Evolutionary conservation across 2,113 vertebrate species (phyloP), one percentile per base, ranked within the genome.

Genomic region (Empidonax alnorum): DNA sequence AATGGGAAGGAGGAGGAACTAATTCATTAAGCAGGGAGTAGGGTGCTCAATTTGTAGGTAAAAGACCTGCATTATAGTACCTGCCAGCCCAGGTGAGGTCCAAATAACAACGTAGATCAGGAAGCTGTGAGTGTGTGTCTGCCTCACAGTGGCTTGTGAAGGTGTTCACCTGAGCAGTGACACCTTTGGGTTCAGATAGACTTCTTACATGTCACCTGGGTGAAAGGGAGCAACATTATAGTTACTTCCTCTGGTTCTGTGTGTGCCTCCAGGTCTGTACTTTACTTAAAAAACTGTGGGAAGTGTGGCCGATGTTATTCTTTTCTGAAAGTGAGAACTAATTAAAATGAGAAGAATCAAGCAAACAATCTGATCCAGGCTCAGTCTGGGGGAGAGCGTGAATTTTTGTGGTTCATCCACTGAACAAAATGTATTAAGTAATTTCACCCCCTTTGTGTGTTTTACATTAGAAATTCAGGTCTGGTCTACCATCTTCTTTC

Each of bases 401-500:
- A 82, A 46, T 65, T 87, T 90, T 85, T 46, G 24, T 66, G 58
- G 49, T 91, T 82, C 69, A 69, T 87, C 52, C 46, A 65, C 66
- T 10, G 19, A 87, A 82, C 62, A 94, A 91, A 93, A 89, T 12
- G 4, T 65, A 68, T 68, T 75, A 71, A 87, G 61, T 74, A 47
- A 89, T 94, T 93, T 90, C 75, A 79, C 74, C 50, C 55, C 12
- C 50, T 52, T 52, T 87, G 88, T 73, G 49, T 96, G 76, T 95
- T 94, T 94, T 90, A 50, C 69, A 73, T 93, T 90, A 95, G 72
- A 89, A 90, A 87, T 89, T 92, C 90, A 89, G 93, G 83, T 92
- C 88, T 96, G 79, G 47, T 78, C 88, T 90, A 76, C 86, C 86
- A 87, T 92, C 88, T 92, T 96, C 90, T 95, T 92, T 96, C 88